Conservation (phyloP, 2,113 vertebrate genomes). For the Caretta caretta region DNA sequence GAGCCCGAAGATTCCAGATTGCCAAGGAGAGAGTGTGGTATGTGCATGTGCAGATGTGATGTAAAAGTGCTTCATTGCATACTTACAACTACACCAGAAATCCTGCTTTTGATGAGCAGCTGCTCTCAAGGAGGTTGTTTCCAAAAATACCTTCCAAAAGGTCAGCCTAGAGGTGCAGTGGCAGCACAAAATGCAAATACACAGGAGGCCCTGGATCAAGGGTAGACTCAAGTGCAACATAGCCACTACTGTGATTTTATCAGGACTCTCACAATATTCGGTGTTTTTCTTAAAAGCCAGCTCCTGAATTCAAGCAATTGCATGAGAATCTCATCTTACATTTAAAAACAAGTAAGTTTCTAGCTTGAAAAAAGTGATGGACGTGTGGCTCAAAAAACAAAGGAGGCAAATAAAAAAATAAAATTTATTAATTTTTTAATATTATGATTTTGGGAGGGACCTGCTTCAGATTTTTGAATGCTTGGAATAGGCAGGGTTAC, state of each 20-base stretch:
- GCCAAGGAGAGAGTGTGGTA: neutral
- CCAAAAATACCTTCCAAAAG: slow-evolving; percentile 50
- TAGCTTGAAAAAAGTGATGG: neutral
- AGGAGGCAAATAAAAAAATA: neutral
- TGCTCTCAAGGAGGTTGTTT: slow-evolving; percentile 34
- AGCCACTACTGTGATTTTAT: neutral
- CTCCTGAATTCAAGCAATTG: neutral
- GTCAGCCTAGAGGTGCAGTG: neutral
- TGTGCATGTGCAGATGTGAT: neutral
- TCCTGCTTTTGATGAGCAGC: slow-evolving; percentile 45
- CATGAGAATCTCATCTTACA: neutral
- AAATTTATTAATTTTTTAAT: neutral
- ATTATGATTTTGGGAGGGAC: fast-evolving
- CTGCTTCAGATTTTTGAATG: fast-evolving
- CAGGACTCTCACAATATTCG: neutral
- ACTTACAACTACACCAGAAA: neutral
- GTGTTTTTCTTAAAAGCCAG: neutral
- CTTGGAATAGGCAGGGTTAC: neutral
- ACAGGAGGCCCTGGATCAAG: slow-evolving; percentile 29
- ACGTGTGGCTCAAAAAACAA: neutral
- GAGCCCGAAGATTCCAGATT: neutral
- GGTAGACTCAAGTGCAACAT: slow-evolving; percentile 1
- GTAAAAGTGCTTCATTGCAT: slow-evolving; percentile 32
- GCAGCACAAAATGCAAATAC: slow-evolving; percentile 19
- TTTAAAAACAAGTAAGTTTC: neutral